Conservation (phyloP, 2,888 invertebrate genomes). For the Ophion ellenae region DNA sequence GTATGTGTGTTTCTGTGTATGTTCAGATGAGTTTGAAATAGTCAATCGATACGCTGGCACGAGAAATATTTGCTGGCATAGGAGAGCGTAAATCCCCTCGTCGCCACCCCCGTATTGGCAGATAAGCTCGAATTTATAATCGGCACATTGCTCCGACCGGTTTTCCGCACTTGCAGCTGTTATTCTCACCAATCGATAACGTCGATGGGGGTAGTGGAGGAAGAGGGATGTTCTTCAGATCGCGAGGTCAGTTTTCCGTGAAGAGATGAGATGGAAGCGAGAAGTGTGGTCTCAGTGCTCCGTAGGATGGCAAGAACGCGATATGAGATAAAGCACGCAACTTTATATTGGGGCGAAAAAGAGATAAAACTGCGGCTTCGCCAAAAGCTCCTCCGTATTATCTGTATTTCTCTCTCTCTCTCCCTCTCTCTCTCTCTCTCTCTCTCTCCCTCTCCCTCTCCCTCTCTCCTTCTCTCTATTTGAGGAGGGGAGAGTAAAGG, state of each 20-base stretch:
- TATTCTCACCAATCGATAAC: slow-evolving; percentile 60
- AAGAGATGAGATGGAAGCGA: slow-evolving; percentile 64
- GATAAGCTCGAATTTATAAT: slow-evolving; percentile 58
- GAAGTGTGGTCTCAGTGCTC: slow-evolving; percentile 46
- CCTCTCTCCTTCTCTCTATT: not conserved
- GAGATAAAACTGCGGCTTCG: slow-evolving; percentile 37
- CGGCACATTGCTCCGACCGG: slow-evolving; percentile 50
- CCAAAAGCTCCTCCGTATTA: slow-evolving; percentile 25
- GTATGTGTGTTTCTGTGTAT: too few relatives aligned
- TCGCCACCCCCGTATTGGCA: not conserved
- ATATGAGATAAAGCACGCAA: slow-evolving; percentile 63
- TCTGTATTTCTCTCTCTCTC: not conserved
- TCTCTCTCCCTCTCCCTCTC: slow-evolving; percentile 19
- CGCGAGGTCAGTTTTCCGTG: slow-evolving; percentile 65
- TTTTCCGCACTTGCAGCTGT: slow-evolving; percentile 54
- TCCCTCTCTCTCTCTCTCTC: slow-evolving; percentile 2
- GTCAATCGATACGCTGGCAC: slow-evolving; percentile 44
- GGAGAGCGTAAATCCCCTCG: slow-evolving; percentile 2
- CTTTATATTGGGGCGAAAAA: slow-evolving; percentile 50
- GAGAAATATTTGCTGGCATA: slow-evolving; percentile 50
- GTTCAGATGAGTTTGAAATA: slow-evolving; percentile 37
- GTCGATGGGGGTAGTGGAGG: slow-evolving; percentile 46
- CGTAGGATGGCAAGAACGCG: slow-evolving; percentile 41
- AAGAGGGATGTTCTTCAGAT: slow-evolving; percentile 44
- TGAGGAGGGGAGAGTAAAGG: too few relatives aligned